Conservation (phyloP, 2,888 invertebrate genomes). For the Drosophila anomelani region DNA sequence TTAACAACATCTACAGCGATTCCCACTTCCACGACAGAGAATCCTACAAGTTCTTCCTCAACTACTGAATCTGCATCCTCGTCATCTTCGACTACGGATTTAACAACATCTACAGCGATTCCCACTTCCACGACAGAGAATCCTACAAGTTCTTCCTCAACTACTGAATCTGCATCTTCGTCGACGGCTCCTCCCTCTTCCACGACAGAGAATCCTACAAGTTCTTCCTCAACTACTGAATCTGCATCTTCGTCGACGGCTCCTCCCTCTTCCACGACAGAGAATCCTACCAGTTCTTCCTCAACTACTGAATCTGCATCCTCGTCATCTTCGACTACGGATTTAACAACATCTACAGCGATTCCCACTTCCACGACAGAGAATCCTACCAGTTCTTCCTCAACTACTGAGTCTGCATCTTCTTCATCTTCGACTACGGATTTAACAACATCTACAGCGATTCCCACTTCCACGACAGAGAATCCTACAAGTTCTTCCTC, state of each 20-base stretch:
- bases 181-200: too few species aligned
- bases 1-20: background rate
- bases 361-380: background rate
- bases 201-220: background rate
- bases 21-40: background rate
- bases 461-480: background rate
- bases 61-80: background rate
- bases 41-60: background rate
- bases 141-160: background rate
- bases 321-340: background rate
- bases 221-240: background rate
- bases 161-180: background rate
- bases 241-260: background rate
- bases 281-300: background rate
- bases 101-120: conserved; percentile 1
- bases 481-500: background rate
- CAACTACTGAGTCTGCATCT: background rate
- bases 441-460: conserved; percentile 1
- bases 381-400: background rate
- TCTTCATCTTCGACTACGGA: background rate
- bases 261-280: background rate
- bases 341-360: background rate
- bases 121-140: background rate
- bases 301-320: background rate
- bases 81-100: background rate